Percentiles rank a stretch among this genome's conserved stretches.
These are phyloP conservation scores for Haplotaxodon microlepis DNA, from an alignment of 2,113 vertebrate genomes.

Conservation along the genomic window DNA sequence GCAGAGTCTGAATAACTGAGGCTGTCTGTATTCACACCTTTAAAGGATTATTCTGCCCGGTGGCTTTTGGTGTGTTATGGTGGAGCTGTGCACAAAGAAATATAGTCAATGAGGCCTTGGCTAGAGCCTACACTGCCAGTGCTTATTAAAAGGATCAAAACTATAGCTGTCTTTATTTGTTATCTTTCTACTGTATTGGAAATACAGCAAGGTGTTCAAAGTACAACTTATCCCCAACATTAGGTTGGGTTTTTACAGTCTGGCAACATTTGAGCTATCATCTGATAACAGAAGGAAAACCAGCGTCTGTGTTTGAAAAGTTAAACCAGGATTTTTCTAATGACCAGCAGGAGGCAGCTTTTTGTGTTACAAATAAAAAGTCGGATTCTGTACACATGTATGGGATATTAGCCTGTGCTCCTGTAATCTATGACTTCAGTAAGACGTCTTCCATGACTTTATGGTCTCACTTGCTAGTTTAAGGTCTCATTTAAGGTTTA, in stretches of 20 bases:
- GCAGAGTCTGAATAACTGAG: not conserved
- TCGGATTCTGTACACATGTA: fast-evolving
- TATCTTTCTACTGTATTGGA: not conserved
- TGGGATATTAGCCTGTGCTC: not conserved
- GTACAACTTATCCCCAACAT: not conserved
- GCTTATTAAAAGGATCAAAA: not conserved
- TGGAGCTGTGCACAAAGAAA: not conserved
- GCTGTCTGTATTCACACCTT: not conserved
- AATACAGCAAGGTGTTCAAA: not conserved
- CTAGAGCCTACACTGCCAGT: not conserved
- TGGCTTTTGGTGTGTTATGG: not conserved
- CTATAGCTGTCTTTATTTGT: not conserved
- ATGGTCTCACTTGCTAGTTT: fast-evolving
- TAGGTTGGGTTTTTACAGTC: not conserved
- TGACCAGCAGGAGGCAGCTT: not conserved
- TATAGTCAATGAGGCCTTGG: not conserved
- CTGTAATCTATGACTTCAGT: not conserved
- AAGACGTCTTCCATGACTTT: not conserved
- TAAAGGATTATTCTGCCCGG: fast-evolving
- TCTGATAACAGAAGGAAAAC: not conserved
- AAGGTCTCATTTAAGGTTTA: not conserved
- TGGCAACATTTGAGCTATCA: not conserved
- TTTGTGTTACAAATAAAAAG: not conserved
- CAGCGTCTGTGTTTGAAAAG: not conserved
- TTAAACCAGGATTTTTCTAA: not conserved